A percentile compares a stretch with the other conserved stretches of the same genome.
phyloP scores from a whole-genome alignment of 2,888 invertebrate species.

The Cryptocephalus moraei region DNA sequence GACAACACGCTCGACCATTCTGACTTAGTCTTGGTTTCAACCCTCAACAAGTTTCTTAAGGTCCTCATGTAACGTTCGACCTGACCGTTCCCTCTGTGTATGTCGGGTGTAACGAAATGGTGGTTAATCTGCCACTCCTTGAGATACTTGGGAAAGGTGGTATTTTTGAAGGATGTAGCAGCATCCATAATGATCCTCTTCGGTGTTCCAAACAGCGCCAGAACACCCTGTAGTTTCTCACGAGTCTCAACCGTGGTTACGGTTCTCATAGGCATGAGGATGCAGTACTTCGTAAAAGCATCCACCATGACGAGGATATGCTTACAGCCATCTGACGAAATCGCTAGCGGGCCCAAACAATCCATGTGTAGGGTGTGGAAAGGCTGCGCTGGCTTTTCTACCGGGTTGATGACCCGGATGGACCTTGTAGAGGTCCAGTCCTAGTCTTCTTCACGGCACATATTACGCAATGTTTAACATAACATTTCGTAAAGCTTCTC shows the following conservation, averaged over 20 bases:
- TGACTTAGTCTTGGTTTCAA: conserved; percentile 11
- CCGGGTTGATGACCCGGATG: too few species aligned
- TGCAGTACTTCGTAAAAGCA: conserved; percentile 4
- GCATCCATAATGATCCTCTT: conserved; percentile 11
- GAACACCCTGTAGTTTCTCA: conserved; percentile 6
- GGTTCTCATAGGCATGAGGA: conserved; percentile 7
- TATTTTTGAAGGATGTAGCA: too few species aligned
- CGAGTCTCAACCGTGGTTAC: conserved; percentile 9
- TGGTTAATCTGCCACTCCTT: conserved; percentile 8
- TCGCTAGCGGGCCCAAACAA: too few species aligned
- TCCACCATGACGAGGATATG: neutral
- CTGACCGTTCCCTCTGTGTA: conserved; percentile 16
- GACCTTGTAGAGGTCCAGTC: too few species aligned
- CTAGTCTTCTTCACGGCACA: conserved; percentile 14
- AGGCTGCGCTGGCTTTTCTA: too few species aligned
- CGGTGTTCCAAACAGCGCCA: conserved; percentile 14
- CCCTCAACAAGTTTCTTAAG: conserved; percentile 13
- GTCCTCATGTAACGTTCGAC: conserved; percentile 17
- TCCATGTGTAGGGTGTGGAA: too few species aligned
- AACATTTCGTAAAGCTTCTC: conserved; percentile 17
- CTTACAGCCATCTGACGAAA: too few species aligned
- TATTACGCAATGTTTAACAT: conserved; percentile 19
- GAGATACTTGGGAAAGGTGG: too few species aligned
- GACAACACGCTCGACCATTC: conserved; percentile 15
- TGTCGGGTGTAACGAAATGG: conserved; percentile 11